Percentiles rank a stretch among this genome's conserved stretches.
phyloP scores from a whole-genome alignment of 2,797 vertebrate genomes.

The Enteromius unitaeniatus region DNA sequence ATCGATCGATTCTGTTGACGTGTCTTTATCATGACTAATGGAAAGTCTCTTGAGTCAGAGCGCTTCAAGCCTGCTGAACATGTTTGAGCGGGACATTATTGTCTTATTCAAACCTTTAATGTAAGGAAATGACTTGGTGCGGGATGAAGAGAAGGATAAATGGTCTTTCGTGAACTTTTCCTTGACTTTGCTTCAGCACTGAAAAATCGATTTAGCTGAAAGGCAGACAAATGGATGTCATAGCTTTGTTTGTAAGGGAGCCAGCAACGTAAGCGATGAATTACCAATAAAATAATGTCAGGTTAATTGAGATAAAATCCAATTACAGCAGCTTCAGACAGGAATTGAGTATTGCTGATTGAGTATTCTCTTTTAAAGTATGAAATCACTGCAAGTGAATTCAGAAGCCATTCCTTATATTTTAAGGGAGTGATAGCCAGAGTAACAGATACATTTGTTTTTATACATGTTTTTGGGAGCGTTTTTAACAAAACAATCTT shows the following conservation, averaged over 20 bases:
- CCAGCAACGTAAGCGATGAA: no score
- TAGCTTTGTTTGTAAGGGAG: background rate
- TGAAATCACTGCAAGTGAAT: background rate
- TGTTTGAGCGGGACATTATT: background rate
- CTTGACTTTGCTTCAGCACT: no score
- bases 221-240: background rate
- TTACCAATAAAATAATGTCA: no score
- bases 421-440: background rate
- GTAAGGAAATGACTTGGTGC: background rate
- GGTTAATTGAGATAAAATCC: no score
- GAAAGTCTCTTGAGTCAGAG: constrained; percentile 3
- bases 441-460: no score
- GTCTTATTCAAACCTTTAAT: background rate
- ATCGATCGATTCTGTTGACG: background rate
- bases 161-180: no score
- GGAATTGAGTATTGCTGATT: no score
- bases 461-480: no score
- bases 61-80: constrained; percentile 2
- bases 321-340: background rate
- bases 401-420: background rate
- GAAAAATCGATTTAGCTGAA: no score
- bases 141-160: background rate
- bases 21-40: constrained; percentile 6
- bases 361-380: background rate
- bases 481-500: no score